phyloP scores from a whole-genome alignment of 2,888 invertebrate species.

The Ectemnius continuus region DNA sequence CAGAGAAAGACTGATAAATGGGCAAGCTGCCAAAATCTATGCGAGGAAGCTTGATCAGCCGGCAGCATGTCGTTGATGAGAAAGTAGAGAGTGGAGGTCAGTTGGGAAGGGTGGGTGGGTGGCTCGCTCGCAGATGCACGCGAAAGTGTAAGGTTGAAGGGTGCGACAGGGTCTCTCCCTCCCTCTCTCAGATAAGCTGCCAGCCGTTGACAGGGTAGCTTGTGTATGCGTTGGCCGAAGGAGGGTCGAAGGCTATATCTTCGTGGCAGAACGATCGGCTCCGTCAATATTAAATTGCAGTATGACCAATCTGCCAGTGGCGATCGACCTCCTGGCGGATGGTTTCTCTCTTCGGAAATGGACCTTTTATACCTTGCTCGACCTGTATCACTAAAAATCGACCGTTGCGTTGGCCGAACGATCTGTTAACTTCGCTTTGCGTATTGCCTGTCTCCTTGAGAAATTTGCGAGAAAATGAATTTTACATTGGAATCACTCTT shows the following conservation, averaged over 20 bases:
- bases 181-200: slow-evolving; percentile 47
- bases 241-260: slow-evolving; percentile 35
- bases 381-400: too few species aligned
- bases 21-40: neutral
- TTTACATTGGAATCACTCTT: too few species aligned
- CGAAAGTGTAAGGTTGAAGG: neutral
- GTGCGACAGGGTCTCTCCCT: slow-evolving; percentile 12
- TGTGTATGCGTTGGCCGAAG: neutral
- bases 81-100: neutral
- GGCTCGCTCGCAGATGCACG: neutral
- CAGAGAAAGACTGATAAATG: neutral
- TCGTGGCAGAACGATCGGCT: slow-evolving; percentile 60
- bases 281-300: slow-evolving; percentile 70
- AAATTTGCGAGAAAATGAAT: neutral
- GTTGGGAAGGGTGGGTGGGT: neutral
- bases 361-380: too few species aligned
- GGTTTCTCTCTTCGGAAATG: slow-evolving; percentile 5
- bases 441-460: too few species aligned
- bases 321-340: slow-evolving; percentile 42
- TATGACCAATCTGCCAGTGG: slow-evolving; percentile 68
- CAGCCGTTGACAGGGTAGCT: slow-evolving; percentile 26
- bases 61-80: neutral
- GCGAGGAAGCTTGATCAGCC: too few species aligned
- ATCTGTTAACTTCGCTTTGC: too few species aligned
- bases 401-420: too few species aligned